Conservation (phyloP, 2,113 vertebrate genomes). For the Podarcis cretensis region DNA sequence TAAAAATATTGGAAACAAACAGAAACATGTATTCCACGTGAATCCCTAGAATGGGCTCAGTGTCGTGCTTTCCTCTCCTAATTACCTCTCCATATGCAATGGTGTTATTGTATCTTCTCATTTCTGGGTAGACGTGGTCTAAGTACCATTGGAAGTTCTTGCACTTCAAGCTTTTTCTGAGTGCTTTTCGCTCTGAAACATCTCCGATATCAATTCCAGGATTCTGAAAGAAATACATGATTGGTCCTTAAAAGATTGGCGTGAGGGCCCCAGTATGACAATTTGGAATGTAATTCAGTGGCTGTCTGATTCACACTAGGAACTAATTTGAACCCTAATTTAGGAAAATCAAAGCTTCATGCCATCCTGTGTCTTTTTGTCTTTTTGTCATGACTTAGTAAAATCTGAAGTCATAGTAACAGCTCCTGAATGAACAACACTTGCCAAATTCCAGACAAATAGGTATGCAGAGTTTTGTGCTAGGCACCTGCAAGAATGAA, state of each 20-base stretch:
- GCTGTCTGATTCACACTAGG: too few relatives aligned
- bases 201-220: conserved; percentile 98
- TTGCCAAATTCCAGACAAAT: too few relatives aligned
- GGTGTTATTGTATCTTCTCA: conserved; percentile 96
- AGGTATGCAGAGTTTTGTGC: too few relatives aligned
- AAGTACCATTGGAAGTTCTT: conserved; percentile 98
- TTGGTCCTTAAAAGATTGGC: neutral
- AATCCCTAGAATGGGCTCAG: neutral
- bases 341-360: too few relatives aligned
- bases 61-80: conserved; percentile 9
- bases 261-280: too few relatives aligned
- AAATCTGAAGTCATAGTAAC: too few relatives aligned
- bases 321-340: too few relatives aligned
- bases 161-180: conserved; percentile 92
- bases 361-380: too few relatives aligned
- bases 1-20: neutral
- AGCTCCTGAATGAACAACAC: too few relatives aligned
- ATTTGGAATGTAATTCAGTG: too few relatives aligned
- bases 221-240: conserved; percentile 77
- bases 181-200: conserved; percentile 85
- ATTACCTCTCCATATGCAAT: conserved; percentile 95
- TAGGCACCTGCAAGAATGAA: too few relatives aligned
- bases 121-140: conserved; percentile 96
- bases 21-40: neutral
- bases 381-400: too few relatives aligned